Conservation (phyloP, 2,888 invertebrate species). For the Drosophila acutilabella region DNA sequence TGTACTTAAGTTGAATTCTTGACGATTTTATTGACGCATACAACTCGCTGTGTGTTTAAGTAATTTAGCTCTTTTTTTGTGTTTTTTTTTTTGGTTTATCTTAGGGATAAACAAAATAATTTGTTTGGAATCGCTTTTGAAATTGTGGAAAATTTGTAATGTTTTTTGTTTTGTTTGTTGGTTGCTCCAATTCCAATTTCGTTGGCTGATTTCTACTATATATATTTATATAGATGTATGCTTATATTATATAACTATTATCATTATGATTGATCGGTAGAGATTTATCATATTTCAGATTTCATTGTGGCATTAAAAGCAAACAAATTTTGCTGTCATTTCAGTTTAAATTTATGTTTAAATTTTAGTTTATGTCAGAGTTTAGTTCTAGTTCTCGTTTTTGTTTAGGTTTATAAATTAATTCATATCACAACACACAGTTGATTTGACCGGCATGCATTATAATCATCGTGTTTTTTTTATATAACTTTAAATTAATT, state of each 20-base stretch:
- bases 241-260: conserved; percentile 13
- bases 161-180: conserved; percentile 5
- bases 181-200: conserved; percentile 35
- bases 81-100: conserved; percentile 4
- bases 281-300: conserved; percentile 32
- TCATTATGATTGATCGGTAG: conserved; percentile 16
- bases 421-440: conserved; percentile 80
- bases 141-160: conserved; percentile 17
- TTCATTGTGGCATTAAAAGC: conserved; percentile 40
- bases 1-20: conserved; percentile 18
- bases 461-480: conserved; percentile 43
- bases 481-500: conserved; percentile 37
- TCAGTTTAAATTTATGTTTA: not conserved
- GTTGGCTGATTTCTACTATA: conserved; percentile 46
- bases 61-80: conserved; percentile 41
- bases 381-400: conserved; percentile 4
- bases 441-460: conserved; percentile 70
- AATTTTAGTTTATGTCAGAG: conserved; percentile 27
- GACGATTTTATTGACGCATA: conserved; percentile 70
- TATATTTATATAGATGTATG: conserved; percentile 9
- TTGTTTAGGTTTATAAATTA: conserved; percentile 66
- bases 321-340: conserved; percentile 44
- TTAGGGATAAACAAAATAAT: conserved; percentile 10
- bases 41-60: conserved; percentile 61
- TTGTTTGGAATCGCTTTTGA: conserved; percentile 41